These are phyloP conservation scores for Diorhabda elongata DNA, from an alignment of 1,140 invertebrate species.

Conservation along the genomic window DNA sequence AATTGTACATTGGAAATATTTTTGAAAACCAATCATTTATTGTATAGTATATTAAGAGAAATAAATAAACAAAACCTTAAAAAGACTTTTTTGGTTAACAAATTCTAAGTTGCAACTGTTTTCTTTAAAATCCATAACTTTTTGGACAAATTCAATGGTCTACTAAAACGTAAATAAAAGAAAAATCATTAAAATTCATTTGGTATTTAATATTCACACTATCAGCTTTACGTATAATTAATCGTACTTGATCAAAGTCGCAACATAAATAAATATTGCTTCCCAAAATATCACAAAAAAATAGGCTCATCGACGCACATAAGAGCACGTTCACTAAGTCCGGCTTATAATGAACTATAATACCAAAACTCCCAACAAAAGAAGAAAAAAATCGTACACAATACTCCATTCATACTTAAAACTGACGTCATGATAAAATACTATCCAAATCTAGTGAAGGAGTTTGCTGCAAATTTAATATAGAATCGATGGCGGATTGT, in stretches of 20 bases:
- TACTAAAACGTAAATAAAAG: too few species aligned
- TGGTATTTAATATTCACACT: too few species aligned
- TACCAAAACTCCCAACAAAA: not conserved
- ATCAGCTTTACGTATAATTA: not conserved
- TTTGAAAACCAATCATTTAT: too few species aligned
- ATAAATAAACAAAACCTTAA: too few species aligned
- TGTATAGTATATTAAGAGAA: too few species aligned
- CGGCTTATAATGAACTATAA: not conserved
- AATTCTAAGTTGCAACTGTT: too few species aligned
- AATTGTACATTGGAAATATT: too few species aligned
- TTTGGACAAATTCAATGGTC: too few species aligned
- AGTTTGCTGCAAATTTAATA: slow-evolving; percentile 62
- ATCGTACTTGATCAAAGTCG: not conserved
- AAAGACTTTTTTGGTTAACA: too few species aligned
- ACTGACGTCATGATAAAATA: slow-evolving; percentile 47
- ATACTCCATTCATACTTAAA: slow-evolving; percentile 21
- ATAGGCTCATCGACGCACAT: not conserved
- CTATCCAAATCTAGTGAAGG: slow-evolving; percentile 42
- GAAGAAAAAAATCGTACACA: not conserved
- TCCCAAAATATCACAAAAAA: slow-evolving; percentile 10
- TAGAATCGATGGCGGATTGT: slow-evolving; percentile 73
- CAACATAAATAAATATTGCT: not conserved
- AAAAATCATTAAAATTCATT: too few species aligned
- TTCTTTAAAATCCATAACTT: too few species aligned
- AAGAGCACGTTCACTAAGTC: not conserved